Conservation (phyloP, 2,797 vertebrate species). For the Anableps anableps region DNA sequence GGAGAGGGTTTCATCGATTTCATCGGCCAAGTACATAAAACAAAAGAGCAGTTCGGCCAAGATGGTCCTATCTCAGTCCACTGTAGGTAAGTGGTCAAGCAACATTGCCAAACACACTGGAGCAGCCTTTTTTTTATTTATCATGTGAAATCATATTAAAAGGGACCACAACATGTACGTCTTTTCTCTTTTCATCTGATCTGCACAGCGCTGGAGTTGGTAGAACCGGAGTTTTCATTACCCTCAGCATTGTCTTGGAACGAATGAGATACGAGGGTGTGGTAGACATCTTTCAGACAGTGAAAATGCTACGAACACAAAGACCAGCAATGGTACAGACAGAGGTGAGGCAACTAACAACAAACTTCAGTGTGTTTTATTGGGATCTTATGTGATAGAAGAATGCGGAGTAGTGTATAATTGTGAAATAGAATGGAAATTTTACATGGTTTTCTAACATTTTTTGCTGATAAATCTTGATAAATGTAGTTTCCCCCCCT, state of each 20-base stretch:
- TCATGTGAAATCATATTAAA: not conserved
- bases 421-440: not conserved
- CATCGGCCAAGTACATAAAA: constrained; percentile 99
- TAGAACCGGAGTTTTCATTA: constrained; percentile 99
- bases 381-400: not conserved
- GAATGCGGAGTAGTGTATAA: not conserved
- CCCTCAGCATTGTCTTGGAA: constrained; percentile 98
- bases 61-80: constrained; percentile 99
- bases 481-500: not conserved
- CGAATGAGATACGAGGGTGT: constrained; percentile 99
- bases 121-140: not conserved
- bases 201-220: constrained; percentile 93
- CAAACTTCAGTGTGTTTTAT: not conserved
- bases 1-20: constrained; percentile 99
- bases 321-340: constrained; percentile 99
- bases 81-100: constrained; percentile 88
- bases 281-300: constrained; percentile 99
- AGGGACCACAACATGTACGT: constrained; percentile 12
- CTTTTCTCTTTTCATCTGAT: constrained; percentile 10
- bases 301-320: constrained; percentile 99
- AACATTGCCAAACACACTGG: not conserved
- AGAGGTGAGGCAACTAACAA: constrained; percentile 84
- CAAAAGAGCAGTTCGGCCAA: constrained; percentile 99
- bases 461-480: not conserved
- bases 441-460: not conserved